These are phyloP conservation scores for Ginglymostoma cirratum DNA, from an alignment of 2,113 vertebrate genomes.

Conservation along the genomic window DNA sequence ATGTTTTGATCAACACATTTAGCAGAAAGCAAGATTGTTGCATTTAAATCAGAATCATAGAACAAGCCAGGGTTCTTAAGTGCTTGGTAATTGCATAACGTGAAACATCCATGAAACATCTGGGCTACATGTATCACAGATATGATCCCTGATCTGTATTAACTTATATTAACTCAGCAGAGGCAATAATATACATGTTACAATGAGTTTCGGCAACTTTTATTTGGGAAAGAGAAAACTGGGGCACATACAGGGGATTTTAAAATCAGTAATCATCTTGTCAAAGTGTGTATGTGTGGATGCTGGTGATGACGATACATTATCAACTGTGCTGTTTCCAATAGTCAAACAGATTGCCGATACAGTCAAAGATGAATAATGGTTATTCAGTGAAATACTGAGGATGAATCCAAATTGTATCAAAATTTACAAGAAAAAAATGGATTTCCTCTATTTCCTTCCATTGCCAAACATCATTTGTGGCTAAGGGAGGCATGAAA, in stretches of 20 bases:
- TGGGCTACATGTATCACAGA: not conserved
- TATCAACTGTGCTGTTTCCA: not conserved
- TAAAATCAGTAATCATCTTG: not conserved
- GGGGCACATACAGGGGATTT: not conserved
- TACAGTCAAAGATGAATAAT: not conserved
- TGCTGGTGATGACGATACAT: not conserved
- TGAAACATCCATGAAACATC: not conserved
- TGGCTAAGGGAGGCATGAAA: not conserved
- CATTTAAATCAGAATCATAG: not conserved
- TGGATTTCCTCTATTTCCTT: not conserved
- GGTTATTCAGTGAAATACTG: not conserved
- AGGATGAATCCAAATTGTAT: not conserved
- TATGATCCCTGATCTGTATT: not conserved
- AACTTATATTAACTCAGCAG: not conserved
- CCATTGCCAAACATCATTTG: not conserved
- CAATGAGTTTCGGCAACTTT: not conserved
- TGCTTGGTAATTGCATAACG: not conserved
- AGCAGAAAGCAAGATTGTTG: not conserved
- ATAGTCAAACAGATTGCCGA: not conserved
- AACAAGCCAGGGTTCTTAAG: not conserved
- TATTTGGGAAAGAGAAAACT: not conserved
- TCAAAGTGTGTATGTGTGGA: not conserved
- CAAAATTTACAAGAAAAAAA: not conserved
- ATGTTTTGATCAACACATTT: not conserved
- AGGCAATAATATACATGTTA: not conserved